Percentiles rank a stretch among this genome's conserved stretches.
phyloP scores from a whole-genome alignment of 2,888 invertebrate genomes.

The Uloborus plumipes region DNA sequence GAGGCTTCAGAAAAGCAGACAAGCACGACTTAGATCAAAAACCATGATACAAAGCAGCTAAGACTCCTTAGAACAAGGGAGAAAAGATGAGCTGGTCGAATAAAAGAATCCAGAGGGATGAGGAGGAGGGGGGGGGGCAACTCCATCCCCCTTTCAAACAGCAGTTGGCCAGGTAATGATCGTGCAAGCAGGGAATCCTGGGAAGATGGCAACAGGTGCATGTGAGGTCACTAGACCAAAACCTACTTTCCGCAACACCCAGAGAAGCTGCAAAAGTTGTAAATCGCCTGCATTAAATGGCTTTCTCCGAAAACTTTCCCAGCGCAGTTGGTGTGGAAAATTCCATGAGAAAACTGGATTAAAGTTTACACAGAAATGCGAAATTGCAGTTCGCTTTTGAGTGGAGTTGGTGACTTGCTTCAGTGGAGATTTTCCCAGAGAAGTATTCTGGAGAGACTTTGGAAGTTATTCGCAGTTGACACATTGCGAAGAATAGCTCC shows the following conservation, averaged over 20 bases:
- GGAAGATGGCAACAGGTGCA: slow-evolving; percentile 54
- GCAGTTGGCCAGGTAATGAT: slow-evolving; percentile 42
- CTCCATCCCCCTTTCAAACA: slow-evolving; percentile 4
- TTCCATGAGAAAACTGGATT: slow-evolving; percentile 6
- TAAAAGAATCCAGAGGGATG: slow-evolving; percentile 1
- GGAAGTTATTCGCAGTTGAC: too few relatives aligned
- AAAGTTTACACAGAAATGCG: not conserved
- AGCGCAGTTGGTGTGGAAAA: slow-evolving; percentile 1
- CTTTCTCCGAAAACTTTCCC: too few relatives aligned
- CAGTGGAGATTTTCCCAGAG: too few relatives aligned
- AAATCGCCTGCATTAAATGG: not conserved
- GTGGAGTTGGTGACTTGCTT: too few relatives aligned
- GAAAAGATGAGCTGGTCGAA: not conserved
- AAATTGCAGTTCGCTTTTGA: too few relatives aligned
- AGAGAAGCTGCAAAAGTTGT: slow-evolving; percentile 5
- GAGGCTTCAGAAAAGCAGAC: not conserved
- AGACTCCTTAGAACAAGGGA: slow-evolving; percentile 13
- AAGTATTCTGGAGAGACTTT: too few relatives aligned
- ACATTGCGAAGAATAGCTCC: too few relatives aligned
- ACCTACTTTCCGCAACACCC: slow-evolving; percentile 36
- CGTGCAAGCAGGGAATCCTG: slow-evolving; percentile 31
- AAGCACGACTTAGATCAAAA: slow-evolving; percentile 19
- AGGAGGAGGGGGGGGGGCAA: not conserved
- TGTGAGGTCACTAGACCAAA: slow-evolving; percentile 60
- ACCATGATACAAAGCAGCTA: slow-evolving; percentile 9